phyloP scores from a whole-genome alignment of 2,797 vertebrate species.

The Channallabes apus region DNA sequence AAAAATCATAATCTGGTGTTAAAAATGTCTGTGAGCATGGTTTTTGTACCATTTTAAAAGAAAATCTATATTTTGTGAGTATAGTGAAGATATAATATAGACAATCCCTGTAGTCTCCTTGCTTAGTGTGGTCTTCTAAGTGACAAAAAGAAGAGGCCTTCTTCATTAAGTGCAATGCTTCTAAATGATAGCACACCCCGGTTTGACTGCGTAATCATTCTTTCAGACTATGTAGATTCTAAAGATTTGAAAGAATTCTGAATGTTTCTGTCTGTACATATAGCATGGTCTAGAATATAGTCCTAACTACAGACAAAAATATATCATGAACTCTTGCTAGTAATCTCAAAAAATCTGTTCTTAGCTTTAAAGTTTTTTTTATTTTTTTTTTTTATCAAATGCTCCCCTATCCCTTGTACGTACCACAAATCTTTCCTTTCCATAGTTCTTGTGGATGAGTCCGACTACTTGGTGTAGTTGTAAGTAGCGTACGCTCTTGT shows the following conservation, averaged over 20 bases:
- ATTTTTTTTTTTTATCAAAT: not conserved
- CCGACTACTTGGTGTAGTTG: constrained; percentile 23
- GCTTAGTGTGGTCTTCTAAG: constrained; percentile 48
- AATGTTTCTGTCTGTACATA: constrained; percentile 20
- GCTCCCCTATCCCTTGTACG: not conserved
- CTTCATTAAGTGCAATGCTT: constrained; percentile 45
- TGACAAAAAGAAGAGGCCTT: constrained; percentile 32
- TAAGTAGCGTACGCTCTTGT: constrained; percentile 33
- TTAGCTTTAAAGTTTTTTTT: not conserved
- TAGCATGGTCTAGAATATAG: constrained; percentile 22
- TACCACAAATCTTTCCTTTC: constrained; percentile 4
- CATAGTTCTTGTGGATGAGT: constrained; percentile 4
- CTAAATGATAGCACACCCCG: constrained; percentile 23
- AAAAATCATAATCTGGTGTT: constrained; percentile 47
- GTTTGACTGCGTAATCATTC: constrained; percentile 19
- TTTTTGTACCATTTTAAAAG: constrained; percentile 48
- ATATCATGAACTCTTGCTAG: constrained; percentile 14
- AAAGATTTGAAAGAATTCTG: constrained; percentile 7
- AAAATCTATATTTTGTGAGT: constrained; percentile 52
- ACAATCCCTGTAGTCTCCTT: constrained; percentile 50
- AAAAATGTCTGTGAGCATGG: constrained; percentile 53
- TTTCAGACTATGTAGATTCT: constrained; percentile 25
- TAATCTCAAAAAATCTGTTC: constrained; percentile 6
- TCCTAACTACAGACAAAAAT: not conserved
- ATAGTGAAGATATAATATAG: constrained; percentile 45